Base-by-base conservation (phyloP, 2,888 invertebrate genomes). In the Druceiella hillmani region DNA sequence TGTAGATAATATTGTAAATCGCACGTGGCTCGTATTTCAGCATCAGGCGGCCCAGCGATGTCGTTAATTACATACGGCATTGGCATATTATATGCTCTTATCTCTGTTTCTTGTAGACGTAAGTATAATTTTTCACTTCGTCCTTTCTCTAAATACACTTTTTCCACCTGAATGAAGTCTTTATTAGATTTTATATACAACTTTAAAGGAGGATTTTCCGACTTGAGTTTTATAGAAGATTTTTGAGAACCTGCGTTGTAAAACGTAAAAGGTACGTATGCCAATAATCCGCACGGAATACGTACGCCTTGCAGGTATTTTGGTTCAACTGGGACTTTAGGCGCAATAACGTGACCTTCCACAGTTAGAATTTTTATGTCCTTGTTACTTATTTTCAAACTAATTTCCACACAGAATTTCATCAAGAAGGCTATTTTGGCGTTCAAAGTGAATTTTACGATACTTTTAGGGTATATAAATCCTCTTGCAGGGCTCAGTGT, bases 31-130 rank as follows among this genome's bases (percentile, higher is more conserved):
- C 15, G 52, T 27, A 50, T 57, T 50, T 50, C 58, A 40, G 54
- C 31, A 45, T 58, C 47, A 3, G 74, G 68, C 4, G 80, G 79
- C 1, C 79, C 80, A 31, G 80, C 48, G 26, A 79, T 53, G 35
- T 64, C 66, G 49, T 81, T 81, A 11, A 80, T 58, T 49, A 74
- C 61, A 40, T 78, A 64, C 1, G 81, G 80, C 34, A 80, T 58
- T 47, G 63, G 74, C 55, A 79, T 74, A 34, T 73, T 69, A 50
- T 75, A 78, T 41, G 74, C 74, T 44, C 67, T 57, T 33, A 66
- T 56, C 51, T 58, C 66, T 46, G 55, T 47, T 44, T 66, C 67
- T 44, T 39, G 55, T 9, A 69, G 2, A 48, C 35, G 38, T 66
- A 69, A 32, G 59, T 47, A 48, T 69, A 63, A 16, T 55, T 55